phyloP scores from a whole-genome alignment of 2,797 vertebrate species.

The Falco novaeseelandiae region DNA sequence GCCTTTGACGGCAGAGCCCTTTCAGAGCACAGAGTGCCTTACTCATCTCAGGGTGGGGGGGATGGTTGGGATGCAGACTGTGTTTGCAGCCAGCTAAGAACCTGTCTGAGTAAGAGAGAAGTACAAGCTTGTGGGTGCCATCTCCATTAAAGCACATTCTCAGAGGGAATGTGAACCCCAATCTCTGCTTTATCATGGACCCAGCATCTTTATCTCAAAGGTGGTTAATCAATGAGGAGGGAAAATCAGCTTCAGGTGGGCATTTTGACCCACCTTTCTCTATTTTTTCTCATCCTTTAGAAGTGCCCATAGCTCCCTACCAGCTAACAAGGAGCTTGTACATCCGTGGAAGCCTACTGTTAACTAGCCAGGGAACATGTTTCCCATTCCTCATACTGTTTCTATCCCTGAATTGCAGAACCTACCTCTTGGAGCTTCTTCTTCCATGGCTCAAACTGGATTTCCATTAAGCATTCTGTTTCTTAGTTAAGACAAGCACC shows the following conservation, averaged over 20 bases:
- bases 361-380: not conserved
- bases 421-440: not conserved
- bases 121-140: not conserved
- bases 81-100: not conserved
- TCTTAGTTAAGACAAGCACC: not conserved
- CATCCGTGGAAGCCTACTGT: not conserved
- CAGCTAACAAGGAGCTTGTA: not conserved
- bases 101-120: not conserved
- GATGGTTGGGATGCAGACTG: not conserved
- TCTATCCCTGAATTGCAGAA: not conserved
- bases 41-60: not conserved
- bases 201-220: not conserved
- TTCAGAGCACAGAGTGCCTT: not conserved
- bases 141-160: not conserved
- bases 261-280: not conserved
- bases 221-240: not conserved
- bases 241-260: not conserved
- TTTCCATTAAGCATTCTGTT: not conserved
- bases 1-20: not conserved
- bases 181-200: not conserved
- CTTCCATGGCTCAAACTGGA: not conserved
- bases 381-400: not conserved
- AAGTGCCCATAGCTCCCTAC: not conserved
- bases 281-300: not conserved
- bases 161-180: not conserved